Percentiles rank a stretch among this genome's conserved stretches.
These are phyloP conservation scores for Gymnarchus niloticus DNA, from an alignment of 2,113 vertebrate species.

Conservation along the genomic window DNA sequence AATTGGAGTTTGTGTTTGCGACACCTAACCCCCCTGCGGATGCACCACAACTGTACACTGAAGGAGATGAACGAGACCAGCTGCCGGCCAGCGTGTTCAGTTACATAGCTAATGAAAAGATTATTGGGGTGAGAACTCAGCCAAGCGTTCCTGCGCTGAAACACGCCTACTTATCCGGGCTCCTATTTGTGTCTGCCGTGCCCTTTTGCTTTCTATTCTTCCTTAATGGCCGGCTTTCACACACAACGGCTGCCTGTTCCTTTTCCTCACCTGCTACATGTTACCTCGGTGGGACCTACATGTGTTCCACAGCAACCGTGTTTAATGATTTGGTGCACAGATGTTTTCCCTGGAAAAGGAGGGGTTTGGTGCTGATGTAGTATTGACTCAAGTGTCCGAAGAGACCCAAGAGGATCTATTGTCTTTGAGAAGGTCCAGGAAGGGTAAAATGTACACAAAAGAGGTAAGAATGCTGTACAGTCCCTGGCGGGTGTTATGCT, in stretches of 20 bases:
- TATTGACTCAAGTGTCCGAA: slow-evolving; percentile 52
- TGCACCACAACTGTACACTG: not conserved
- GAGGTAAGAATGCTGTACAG: slow-evolving; percentile 37
- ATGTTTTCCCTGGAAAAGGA: slow-evolving; percentile 47
- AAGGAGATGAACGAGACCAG: not conserved
- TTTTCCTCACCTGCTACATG: slow-evolving; percentile 30
- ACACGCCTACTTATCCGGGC: not conserved
- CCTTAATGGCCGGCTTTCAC: not conserved
- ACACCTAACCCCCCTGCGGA: not conserved
- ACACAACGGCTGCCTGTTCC: not conserved
- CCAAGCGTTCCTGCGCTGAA: not conserved
- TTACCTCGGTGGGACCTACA: slow-evolving; percentile 40
- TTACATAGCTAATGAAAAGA: not conserved
- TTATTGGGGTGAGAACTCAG: not conserved
- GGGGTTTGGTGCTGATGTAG: slow-evolving; percentile 54
- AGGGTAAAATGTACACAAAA: slow-evolving; percentile 44
- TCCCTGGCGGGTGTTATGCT: not conserved
- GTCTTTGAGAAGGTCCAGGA: slow-evolving; percentile 47
- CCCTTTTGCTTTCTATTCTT: not conserved
- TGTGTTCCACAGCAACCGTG: slow-evolving; percentile 37
- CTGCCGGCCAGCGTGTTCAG: not conserved
- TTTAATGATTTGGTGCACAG: slow-evolving; percentile 50
- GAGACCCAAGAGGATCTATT: slow-evolving; percentile 49
- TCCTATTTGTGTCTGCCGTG: not conserved
- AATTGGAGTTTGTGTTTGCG: not conserved